Base-by-base conservation (phyloP, 2,797 vertebrate genomes). In the Poecilia velifera region DNA sequence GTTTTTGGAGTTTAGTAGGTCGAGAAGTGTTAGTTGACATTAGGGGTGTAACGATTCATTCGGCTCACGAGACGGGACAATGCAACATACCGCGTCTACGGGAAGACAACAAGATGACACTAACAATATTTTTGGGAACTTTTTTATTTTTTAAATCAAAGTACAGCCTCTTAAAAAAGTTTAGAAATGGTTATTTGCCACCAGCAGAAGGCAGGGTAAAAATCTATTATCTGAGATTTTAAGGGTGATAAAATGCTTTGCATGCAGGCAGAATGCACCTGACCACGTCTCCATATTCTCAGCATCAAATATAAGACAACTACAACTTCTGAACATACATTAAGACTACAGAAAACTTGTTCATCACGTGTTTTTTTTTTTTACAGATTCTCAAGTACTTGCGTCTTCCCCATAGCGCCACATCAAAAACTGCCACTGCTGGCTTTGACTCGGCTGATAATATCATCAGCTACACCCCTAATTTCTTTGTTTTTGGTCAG, bases 11-110 rank as follows among this genome's bases (percentile, higher is more conserved):
- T 20, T 76, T 76, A 77, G 64, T 74, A 66, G 77, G 22, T 71
- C 73, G 72, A 81, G 49, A 59, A 4, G 31, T 80, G 77, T 92
- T 88, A 91, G 88, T 91, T 64, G 13, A 71, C 73, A 66, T 72
- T 31, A 72, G n/a, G 68, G 68, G 68, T 72, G 68, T 72, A 72
- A 72, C 43, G n/a, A 16, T 46, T 71, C 10, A 45, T 45, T 71
- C 13, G 7, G 20, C 22, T 70, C 20, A 68, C 3, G 10, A 25
- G 66, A 70, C 1, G 9, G 6, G 12, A 45, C 12, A 16, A 71
- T 16, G 66, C 22, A 70, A 5, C 12, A 28, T 7, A n/a, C 39
- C 2, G 0, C 8, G 0, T 16, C 14, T 45, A n/a, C 0, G 1
- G 7, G 5, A n/a, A n/a, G 3, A 22, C 31, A 5, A 68, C 14